Evolutionary conservation across 2,113 vertebrate species (phyloP).

Genomic region (human): GRCh38 chr7:99429501-99430000

Average conservation of each 20-base stretch:
- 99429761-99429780: conserved; percentile 93
- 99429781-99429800: conserved; percentile 89
- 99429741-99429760: conserved; percentile 96
- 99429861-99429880: neutral
- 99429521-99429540: neutral
- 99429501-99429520: neutral
- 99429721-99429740: conserved; percentile 89
- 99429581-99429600: conserved; percentile 90
- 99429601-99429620: conserved; percentile 90
- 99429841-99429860: neutral
- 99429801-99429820: conserved; percentile 90
- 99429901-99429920: fast-evolving
- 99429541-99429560: fast-evolving
- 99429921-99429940: neutral
- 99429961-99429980: neutral
- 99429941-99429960: neutral
- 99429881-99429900: neutral
- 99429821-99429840: neutral
- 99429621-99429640: conserved; percentile 90
- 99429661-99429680: conserved; percentile 87
- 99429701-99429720: conserved; percentile 89
- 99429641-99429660: conserved; percentile 91
- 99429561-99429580: neutral
- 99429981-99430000: neutral
- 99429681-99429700: conserved; percentile 89